Percentiles rank a stretch among this genome's conserved stretches.
Evolutionary conservation across 2,797 vertebrate species (phyloP).

Genomic region (Poeciliopsis presidionis): DNA sequence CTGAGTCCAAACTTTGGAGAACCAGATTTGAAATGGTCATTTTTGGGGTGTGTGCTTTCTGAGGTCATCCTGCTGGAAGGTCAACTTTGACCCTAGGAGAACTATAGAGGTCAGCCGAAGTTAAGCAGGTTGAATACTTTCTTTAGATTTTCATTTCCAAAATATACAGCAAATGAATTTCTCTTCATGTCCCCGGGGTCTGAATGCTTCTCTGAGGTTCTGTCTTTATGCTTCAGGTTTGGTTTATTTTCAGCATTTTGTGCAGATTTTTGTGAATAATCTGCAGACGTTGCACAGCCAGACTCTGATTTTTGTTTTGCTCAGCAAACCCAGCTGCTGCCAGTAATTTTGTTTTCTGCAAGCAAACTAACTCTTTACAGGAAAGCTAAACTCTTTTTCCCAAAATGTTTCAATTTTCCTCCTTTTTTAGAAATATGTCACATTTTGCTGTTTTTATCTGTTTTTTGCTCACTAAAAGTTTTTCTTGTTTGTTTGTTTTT

Average conservation of each 20-base stretch:
- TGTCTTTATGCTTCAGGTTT: neutral
- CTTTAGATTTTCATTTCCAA: neutral
- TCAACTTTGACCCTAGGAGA: neutral
- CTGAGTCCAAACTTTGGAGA: neutral
- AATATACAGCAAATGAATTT: neutral
- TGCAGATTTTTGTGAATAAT: neutral
- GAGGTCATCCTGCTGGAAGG: too few relatives aligned
- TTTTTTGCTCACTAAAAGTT: neutral
- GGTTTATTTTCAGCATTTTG: neutral
- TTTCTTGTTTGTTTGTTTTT: constrained; percentile 23
- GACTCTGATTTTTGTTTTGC: neutral
- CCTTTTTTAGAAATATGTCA: constrained; percentile 3
- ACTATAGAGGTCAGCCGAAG: neutral
- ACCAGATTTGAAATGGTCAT: too few relatives aligned
- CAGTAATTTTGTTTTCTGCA: neutral
- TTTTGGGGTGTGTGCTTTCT: too few relatives aligned
- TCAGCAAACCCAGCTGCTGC: constrained; percentile 6
- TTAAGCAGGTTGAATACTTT: neutral
- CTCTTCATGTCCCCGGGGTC: neutral
- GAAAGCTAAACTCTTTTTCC: neutral
- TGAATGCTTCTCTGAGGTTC: neutral
- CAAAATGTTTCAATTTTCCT: neutral
- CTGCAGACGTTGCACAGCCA: neutral
- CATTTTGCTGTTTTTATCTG: neutral
- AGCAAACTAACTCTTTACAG: neutral